Evolutionary conservation across 2,113 vertebrate genomes (phyloP).

Genomic region (Athene noctua): DNA sequence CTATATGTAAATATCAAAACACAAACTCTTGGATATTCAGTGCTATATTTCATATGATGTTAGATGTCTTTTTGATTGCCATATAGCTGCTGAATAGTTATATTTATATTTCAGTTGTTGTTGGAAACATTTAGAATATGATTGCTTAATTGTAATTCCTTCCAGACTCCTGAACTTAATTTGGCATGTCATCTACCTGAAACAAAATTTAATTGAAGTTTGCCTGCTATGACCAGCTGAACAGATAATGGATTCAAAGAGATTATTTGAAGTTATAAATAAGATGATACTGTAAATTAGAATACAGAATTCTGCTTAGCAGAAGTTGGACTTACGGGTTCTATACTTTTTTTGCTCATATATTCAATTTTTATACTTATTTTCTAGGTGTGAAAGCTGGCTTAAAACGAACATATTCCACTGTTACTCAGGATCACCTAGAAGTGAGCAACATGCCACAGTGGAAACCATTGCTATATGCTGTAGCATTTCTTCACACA

Average conservation of each 20-base stretch:
- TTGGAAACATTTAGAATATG: neutral
- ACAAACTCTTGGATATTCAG: neutral
- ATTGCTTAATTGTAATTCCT: neutral
- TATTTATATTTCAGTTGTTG: neutral
- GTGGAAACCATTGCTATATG: conserved; percentile 83
- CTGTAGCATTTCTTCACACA: conserved; percentile 84
- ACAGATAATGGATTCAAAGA: neutral
- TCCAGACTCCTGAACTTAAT: neutral
- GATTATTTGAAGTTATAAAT: neutral
- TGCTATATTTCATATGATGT: neutral
- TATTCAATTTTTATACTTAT: neutral
- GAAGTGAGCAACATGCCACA: conserved; percentile 79
- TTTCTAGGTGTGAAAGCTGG: conserved; percentile 82
- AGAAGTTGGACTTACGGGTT: neutral
- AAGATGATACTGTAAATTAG: neutral
- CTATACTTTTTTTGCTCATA: neutral
- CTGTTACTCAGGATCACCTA: conserved; percentile 81
- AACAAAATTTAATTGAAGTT: neutral
- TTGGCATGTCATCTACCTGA: neutral
- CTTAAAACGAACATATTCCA: conserved; percentile 80
- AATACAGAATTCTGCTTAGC: neutral
- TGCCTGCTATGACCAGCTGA: neutral
- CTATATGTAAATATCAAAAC: neutral
- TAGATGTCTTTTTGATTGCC: neutral
- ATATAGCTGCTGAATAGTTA: neutral